Conservation (phyloP, 2,888 invertebrate genomes). For the Campopleginae sp. region DNA sequence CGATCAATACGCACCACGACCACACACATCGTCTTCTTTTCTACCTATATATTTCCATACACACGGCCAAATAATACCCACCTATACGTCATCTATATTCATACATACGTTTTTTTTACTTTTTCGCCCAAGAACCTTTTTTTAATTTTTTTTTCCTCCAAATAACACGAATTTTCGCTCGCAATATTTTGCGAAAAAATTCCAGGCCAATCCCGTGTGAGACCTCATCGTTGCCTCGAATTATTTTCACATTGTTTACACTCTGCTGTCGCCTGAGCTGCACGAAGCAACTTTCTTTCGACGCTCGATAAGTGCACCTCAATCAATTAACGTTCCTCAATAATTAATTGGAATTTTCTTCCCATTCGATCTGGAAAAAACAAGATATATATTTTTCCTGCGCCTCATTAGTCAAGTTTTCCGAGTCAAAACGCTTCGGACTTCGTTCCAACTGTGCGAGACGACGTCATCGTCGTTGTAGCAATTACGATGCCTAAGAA, state of each 20-base stretch:
- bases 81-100: background rate
- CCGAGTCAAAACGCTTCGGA: too few relatives aligned
- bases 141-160: conserved; percentile 13
- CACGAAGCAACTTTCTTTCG: background rate
- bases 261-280: background rate
- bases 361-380: too few relatives aligned
- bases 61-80: conserved; percentile 2
- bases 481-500: too few relatives aligned
- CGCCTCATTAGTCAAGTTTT: too few relatives aligned
- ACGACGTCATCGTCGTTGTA: too few relatives aligned
- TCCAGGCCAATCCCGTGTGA: background rate
- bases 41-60: conserved; percentile 45
- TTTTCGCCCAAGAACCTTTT: conserved; percentile 62
- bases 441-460: too few relatives aligned
- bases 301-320: background rate
- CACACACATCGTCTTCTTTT: conserved; percentile 63
- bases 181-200: background rate
- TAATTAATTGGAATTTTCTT: too few relatives aligned
- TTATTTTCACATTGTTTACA: background rate
- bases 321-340: background rate
- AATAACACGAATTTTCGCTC: background rate
- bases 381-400: too few relatives aligned
- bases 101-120: conserved; percentile 36
- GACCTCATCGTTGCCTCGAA: background rate
- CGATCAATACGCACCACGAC: conserved; percentile 74